phyloP scores from a whole-genome alignment of 2,113 vertebrate species.

The Helogale parvula region DNA sequence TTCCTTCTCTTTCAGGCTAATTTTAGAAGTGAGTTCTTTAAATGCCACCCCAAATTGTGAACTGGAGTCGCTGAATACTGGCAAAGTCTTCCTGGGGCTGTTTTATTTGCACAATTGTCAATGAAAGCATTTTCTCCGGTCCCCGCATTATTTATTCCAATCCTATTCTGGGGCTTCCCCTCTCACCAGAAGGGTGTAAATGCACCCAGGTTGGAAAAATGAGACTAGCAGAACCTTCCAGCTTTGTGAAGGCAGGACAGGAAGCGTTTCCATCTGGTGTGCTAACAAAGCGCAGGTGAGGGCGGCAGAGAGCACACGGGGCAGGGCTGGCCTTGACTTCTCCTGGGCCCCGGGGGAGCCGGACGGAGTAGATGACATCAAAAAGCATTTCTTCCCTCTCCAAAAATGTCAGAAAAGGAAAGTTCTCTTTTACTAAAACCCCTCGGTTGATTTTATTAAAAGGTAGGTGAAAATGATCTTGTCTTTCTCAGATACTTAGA shows the following conservation, averaged over 20 bases:
- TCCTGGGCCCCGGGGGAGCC: background rate
- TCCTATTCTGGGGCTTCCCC: background rate
- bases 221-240: background rate
- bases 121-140: background rate
- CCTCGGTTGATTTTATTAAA: background rate
- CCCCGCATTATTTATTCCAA: background rate
- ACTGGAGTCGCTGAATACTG: background rate
- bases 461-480: background rate
- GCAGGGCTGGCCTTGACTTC: background rate
- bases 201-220: background rate
- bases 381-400: background rate
- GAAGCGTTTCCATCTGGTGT: background rate
- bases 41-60: background rate
- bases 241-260: background rate
- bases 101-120: background rate
- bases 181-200: background rate
- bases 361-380: accelerated
- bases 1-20: background rate
- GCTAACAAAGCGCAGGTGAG: accelerated
- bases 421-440: background rate
- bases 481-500: conserved; percentile 1
- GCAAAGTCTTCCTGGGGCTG: background rate
- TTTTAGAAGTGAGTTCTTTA: background rate
- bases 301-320: accelerated
- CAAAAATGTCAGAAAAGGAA: background rate